Evolutionary conservation across 2,113 vertebrate genomes (phyloP).

Genomic region (Hypanus sabinus): DNA sequence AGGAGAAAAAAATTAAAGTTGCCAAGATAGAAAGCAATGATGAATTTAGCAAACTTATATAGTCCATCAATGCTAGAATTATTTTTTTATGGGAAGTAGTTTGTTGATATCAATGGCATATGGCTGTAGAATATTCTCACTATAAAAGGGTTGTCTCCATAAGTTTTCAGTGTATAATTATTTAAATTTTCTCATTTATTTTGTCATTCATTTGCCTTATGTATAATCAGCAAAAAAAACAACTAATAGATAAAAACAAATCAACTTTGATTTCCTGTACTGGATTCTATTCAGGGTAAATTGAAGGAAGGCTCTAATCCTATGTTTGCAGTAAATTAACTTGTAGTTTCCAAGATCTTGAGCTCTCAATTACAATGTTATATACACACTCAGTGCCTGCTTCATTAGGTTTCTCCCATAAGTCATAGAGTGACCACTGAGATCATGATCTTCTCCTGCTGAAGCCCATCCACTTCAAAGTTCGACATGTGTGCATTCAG

Average conservation of each 20-base stretch:
- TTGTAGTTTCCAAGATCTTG: background rate
- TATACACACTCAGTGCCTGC: too few species aligned
- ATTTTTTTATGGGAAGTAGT: background rate
- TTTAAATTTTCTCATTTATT: background rate
- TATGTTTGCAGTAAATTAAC: background rate
- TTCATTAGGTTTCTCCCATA: too few species aligned
- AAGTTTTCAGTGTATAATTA: background rate
- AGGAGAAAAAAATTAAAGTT: background rate
- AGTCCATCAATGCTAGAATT: too few species aligned
- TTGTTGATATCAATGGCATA: background rate
- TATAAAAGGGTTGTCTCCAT: background rate
- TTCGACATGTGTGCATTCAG: too few species aligned
- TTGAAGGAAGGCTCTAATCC: background rate
- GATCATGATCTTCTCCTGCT: too few species aligned
- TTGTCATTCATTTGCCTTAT: background rate
- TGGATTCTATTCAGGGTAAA: background rate
- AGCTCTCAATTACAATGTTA: too few species aligned
- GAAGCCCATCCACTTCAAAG: too few species aligned
- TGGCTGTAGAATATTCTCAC: background rate
- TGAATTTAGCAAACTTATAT: background rate
- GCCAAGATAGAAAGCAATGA: too few species aligned
- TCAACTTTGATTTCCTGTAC: background rate
- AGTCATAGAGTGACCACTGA: too few species aligned
- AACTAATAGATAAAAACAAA: background rate
- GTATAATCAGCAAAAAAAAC: background rate